Base-by-base conservation (phyloP, 1,140 invertebrate genomes). In the Aphidius gifuensis region DNA sequence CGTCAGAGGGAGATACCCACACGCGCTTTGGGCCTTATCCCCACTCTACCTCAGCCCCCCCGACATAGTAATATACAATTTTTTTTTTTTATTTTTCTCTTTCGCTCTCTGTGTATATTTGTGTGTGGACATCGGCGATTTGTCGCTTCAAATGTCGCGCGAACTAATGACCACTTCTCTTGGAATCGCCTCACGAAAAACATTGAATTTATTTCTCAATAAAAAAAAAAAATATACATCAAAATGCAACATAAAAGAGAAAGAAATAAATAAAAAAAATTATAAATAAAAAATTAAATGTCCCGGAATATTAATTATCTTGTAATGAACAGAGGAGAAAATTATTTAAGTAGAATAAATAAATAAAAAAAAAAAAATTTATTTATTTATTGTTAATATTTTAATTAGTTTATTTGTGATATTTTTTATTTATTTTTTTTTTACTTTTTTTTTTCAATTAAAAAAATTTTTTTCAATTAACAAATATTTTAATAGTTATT, bases 71-170 rank as follows among this genome's bases (percentile, higher is more conserved):
- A 16, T 16, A 16, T 16, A 16, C 16, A 16, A 16, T 16, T 16
- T 16, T 16, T 16, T 16, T 16, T 16, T 16, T 16, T 16, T 16
- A 16, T 16, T 16, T 16, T 16, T 16, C 54, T 57, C 46, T 45
- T 6, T 47, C 57, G 2, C 1, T 48, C 46, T 48, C 58, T 49
- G 55, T 47, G 45, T 57, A 16, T 47, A 48, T 49, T 48, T 39
- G 16, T 38, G 16, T 47, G 38, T 50, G 16, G 11, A 45, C 7
- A 9, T 45, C 47, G 47, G 58, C 38, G 32, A 47, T 59, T 59
- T 59, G 58, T 59, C 58, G 58, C 40, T 59, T 21, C 47, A 40
- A 59, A 59, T 59, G 47, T 39, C 58, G 58, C 38, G 38, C 58
- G 23, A 59, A 59, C 58, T 49, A 59, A 46, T 59, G 46, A 49